Evolutionary conservation across 2,113 vertebrate species (phyloP).

Genomic region (Galeopterus variegatus): DNA sequence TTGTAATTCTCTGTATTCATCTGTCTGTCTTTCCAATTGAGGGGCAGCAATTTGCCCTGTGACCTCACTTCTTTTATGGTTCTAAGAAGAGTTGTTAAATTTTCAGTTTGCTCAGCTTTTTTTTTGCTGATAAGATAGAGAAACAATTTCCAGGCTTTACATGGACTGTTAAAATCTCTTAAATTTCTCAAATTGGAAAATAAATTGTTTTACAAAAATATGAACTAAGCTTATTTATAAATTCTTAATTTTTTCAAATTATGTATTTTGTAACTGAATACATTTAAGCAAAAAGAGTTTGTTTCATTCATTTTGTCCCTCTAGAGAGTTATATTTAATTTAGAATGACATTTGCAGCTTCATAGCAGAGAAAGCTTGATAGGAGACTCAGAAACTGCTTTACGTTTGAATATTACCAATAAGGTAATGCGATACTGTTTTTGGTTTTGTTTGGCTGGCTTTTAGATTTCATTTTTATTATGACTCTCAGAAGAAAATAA

Average conservation of each 20-base stretch:
- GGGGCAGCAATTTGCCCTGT: background rate
- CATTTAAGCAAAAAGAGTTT: background rate
- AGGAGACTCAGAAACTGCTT: background rate
- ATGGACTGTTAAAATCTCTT: background rate
- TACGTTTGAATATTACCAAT: background rate
- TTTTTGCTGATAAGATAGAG: background rate
- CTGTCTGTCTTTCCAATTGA: background rate
- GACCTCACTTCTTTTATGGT: background rate
- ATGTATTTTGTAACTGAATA: conserved; percentile 33
- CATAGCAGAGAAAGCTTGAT: background rate
- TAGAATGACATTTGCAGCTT: background rate
- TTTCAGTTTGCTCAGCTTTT: background rate
- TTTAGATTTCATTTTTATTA: conserved; percentile 46
- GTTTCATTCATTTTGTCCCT: background rate
- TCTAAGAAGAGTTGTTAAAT: background rate
- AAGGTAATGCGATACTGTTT: background rate
- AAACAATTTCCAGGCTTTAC: background rate
- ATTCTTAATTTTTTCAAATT: background rate
- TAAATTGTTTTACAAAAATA: conserved; percentile 38
- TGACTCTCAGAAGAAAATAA: background rate
- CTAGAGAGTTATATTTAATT: background rate
- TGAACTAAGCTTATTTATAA: background rate
- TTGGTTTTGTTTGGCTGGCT: background rate
- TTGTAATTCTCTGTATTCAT: background rate
- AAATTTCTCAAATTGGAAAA: conserved; percentile 15